Evolutionary conservation across 2,888 invertebrate genomes (phyloP).

Genomic region (Sussaba pulchella): DNA sequence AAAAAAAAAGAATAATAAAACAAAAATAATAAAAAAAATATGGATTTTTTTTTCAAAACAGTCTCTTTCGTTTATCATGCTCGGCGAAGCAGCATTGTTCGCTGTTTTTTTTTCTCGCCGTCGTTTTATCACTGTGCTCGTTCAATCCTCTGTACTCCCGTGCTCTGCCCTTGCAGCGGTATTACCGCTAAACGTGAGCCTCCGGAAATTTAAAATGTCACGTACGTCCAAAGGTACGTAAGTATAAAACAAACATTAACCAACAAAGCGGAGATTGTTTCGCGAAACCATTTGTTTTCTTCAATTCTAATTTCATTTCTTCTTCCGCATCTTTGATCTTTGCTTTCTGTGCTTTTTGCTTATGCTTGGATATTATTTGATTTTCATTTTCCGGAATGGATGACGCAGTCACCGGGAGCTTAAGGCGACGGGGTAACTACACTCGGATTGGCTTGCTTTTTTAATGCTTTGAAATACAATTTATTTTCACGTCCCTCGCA

Average conservation of each 20-base stretch:
- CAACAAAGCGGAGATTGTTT: conserved; percentile 10
- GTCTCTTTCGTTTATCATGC: conserved; percentile 19
- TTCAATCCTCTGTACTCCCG: conserved; percentile 30
- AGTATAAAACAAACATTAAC: conserved; percentile 30
- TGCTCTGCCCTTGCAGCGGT: conserved; percentile 6
- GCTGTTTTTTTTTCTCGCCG: not conserved
- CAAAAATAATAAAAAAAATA: too few relatives aligned
- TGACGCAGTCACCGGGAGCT: not conserved
- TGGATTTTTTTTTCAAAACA: too few relatives aligned
- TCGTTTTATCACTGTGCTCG: conserved; percentile 43
- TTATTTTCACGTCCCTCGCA: too few relatives aligned
- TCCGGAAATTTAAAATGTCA: conserved; percentile 33
- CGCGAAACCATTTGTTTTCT: not conserved
- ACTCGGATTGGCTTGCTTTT: not conserved
- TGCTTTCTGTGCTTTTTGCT: not conserved
- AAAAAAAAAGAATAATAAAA: too few relatives aligned
- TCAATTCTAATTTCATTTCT: too few relatives aligned
- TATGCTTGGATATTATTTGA: conserved; percentile 14
- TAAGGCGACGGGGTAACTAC: not conserved
- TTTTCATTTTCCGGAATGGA: not conserved
- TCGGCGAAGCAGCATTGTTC: conserved; percentile 3
- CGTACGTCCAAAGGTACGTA: conserved; percentile 25
- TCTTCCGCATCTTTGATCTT: not conserved
- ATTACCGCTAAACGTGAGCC: conserved; percentile 35
- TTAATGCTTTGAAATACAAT: not conserved